Base-by-base conservation (phyloP, 2,797 vertebrate species). In the Cirrhinus molitorella region DNA sequence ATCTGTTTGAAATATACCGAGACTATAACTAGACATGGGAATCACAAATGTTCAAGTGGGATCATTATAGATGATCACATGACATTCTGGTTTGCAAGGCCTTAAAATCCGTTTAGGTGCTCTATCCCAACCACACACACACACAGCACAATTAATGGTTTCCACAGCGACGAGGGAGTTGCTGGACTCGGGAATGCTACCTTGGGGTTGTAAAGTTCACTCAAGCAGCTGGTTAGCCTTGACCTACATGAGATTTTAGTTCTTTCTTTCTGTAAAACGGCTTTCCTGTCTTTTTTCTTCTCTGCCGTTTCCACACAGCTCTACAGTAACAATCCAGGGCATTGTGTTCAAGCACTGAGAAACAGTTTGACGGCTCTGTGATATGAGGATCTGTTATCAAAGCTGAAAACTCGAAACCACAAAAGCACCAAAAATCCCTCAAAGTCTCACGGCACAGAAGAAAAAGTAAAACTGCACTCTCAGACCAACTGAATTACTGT, bases 201-300 rank as follows among this genome's bases (percentile, higher is more conserved):
- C 75, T 40, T 37, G n/a, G 40, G 55, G 82, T 85, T 80, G 66
- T 85, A 78, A 84, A 80, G 86, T 86, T 88, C 86, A 86, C 25
- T 49, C 25, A 21, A 80, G 73, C 87, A 88, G 76, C 86, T 83
- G 79, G 66, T 34, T 45, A 65, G 75, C 79, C 83, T 85, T 28
- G 83, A 82, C 80, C 83, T 83, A 57, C 3, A 66, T 70, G 59
- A 34, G 85, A 57, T 67, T 73, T 57, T 59, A 14, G 23, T 80
- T 68, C 70, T 79, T 16, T 45, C 23, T 59, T 67, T 67, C n/a
- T 37, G 47, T 21, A 9, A 51, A 49, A 63, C 53, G 5, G 63
- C 53, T 79, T 79, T 70, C 67, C 70, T 61, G 28, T 63, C 23
- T 34, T 67, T 71, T 59, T 47, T 55, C 59, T 5, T 21, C 45